Percentiles rank a stretch among this genome's conserved stretches.
Conservation (phyloP, 2,113 vertebrate species). For the Muntiacus reevesi region DNA sequence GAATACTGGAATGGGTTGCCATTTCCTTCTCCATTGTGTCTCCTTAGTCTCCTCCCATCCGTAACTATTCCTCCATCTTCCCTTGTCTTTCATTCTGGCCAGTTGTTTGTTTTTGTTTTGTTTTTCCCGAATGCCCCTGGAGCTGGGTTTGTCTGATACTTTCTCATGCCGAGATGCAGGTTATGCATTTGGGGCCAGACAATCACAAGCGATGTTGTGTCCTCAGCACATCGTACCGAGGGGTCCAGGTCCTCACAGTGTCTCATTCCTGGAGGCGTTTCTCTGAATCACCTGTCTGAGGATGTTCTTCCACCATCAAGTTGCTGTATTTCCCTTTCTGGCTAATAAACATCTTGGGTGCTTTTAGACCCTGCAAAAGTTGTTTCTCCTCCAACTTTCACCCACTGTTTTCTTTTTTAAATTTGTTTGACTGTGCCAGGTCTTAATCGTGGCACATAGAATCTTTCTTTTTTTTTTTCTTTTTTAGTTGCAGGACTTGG, state of each 20-base stretch:
- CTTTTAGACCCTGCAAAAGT: not conserved
- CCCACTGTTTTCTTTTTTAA: not conserved
- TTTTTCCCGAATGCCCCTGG: not conserved
- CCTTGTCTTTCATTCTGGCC: not conserved
- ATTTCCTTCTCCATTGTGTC: not conserved
- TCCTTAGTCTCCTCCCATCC: not conserved
- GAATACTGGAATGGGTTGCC: not conserved
- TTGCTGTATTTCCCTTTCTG: not conserved
- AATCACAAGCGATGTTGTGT: not conserved
- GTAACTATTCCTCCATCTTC: not conserved
- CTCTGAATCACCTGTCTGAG: not conserved
- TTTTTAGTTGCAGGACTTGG: not conserved
- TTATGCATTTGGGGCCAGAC: not conserved
- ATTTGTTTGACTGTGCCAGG: not conserved
- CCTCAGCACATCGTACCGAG: rapidly evolving
- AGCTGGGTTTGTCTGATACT: not conserved
- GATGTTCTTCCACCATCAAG: not conserved
- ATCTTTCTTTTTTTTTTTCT: not conserved
- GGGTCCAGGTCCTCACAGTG: rapidly evolving
- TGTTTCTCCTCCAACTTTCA: not conserved
- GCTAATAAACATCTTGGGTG: not conserved
- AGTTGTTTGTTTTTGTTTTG: not conserved
- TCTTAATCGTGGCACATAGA: not conserved
- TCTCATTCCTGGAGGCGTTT: not conserved
- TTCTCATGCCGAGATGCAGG: not conserved